phyloP scores from a whole-genome alignment of 1,140 invertebrate genomes.

The Fopius arisanus region DNA sequence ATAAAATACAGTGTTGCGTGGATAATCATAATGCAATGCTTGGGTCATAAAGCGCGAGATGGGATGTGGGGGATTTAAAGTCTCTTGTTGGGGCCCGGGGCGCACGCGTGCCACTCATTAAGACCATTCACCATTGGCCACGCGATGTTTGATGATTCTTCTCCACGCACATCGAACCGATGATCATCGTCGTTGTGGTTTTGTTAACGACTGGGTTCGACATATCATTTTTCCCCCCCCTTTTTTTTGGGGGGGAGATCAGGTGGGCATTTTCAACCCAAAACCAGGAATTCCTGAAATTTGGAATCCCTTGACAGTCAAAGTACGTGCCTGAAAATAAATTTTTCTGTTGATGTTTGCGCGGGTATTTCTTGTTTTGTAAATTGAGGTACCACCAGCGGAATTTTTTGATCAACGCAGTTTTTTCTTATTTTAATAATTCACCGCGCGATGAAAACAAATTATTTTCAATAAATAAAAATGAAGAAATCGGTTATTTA shows the following conservation, averaged over 20 bases:
- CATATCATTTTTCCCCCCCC: background rate
- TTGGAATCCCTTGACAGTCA: too few relatives aligned
- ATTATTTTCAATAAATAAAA: too few relatives aligned
- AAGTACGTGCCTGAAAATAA: too few relatives aligned
- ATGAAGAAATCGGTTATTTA: too few relatives aligned
- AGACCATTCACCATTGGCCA: conserved; percentile 29
- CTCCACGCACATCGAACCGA: conserved; percentile 2
- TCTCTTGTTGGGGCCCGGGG: conserved; percentile 7
- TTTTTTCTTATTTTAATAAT: too few relatives aligned
- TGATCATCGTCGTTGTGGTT: conserved; percentile 15
- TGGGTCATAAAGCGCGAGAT: conserved; percentile 60
- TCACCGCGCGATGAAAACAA: too few relatives aligned
- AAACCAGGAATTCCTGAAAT: background rate
- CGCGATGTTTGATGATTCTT: conserved; percentile 44
- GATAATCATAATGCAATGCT: conserved; percentile 61
- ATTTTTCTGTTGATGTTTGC: too few relatives aligned
- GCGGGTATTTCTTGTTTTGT: background rate
- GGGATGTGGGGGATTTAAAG: conserved; percentile 17
- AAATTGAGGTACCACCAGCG: too few relatives aligned
- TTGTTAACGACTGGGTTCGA: conserved; percentile 10
- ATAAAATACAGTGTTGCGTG: conserved; percentile 63
- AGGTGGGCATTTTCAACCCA: too few relatives aligned
- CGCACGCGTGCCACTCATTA: conserved; percentile 35
- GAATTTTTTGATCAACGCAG: too few relatives aligned
- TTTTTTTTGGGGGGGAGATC: background rate